Evolutionary conservation across 2,113 vertebrate genomes (phyloP), one percentile per base, ranked within the genome.

Genomic region (Clarias gariepinus): DNA sequence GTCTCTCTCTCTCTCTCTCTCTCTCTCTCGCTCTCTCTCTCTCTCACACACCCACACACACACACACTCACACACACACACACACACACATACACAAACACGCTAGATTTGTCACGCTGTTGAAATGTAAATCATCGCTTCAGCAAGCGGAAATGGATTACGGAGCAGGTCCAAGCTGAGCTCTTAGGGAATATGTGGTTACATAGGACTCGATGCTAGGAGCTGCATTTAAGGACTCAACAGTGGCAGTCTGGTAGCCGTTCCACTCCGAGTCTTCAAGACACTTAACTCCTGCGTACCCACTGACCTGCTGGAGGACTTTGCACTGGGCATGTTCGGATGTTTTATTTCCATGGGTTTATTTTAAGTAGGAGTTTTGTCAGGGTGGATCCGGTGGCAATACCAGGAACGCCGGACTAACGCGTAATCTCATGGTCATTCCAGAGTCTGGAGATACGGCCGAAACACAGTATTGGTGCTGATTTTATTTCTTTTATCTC

Each of bases 51-150:
- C n/a, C n/a, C n/a, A n/a, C n/a, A n/a, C 68, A 84, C 82, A 63
- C 60, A 8, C 28, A 60, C 25, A 41, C 84, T 52, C 55, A 15
- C 78, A 80, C 16, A 47, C 82, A 55, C 68, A 84, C 82, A 63
- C 61, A 21, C 28, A 16, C 78, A 81, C 16, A 52, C 82, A 55
- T 53, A 84, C 55, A 63, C 61, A 2, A 18, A 60, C 25, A 41
- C 84, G 53, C 55, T n/a, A 68, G 61, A 69, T 83, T 57, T 28
- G 81, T 82, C 81, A 82, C 47, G 61, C 81, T 83, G 25, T 69
- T 69, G 64, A 71, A 53, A 55, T 57, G 28, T 52, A 83, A 68
- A 83, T 73, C 63, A 83, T 83, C 3, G n/a, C 66, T 69, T 57
- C 64, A 36, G 52, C 64, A 83, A 57, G 58, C 23, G 25, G 28